These are phyloP conservation scores for Argyrosomus japonicus DNA, from an alignment of 2,113 vertebrate genomes.

Conservation along the genomic window DNA sequence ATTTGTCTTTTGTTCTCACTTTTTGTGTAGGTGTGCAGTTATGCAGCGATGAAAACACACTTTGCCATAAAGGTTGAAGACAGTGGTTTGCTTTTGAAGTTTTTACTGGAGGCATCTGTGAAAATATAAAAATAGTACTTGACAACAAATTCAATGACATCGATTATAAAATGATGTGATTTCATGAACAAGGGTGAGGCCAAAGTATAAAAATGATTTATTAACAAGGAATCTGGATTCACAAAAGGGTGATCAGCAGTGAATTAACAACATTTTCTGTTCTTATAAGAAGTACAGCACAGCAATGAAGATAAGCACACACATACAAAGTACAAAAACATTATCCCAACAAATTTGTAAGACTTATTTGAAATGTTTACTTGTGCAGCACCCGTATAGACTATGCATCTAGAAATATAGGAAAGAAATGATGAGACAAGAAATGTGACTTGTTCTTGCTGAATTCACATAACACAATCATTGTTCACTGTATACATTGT, in stretches of 20 bases:
- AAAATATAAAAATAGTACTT: background rate
- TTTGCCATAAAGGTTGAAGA: too few relatives aligned
- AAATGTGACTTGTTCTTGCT: too few relatives aligned
- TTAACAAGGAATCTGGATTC: background rate
- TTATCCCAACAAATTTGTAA: background rate
- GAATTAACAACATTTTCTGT: background rate
- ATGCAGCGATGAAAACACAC: background rate
- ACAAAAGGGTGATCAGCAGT: background rate
- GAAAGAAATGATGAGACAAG: too few relatives aligned
- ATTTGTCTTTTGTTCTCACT: background rate
- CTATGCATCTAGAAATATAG: too few relatives aligned
- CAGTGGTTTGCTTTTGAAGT: background rate
- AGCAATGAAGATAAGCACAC: background rate
- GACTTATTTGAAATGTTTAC: background rate
- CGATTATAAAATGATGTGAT: background rate
- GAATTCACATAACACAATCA: too few relatives aligned
- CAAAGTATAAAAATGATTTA: background rate
- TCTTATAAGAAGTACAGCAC: background rate
- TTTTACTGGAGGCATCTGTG: background rate
- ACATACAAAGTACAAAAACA: too few relatives aligned
- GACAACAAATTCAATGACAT: background rate
- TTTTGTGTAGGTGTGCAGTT: background rate
- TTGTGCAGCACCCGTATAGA: background rate
- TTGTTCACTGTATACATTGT: too few relatives aligned
- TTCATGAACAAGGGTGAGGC: background rate